Percentiles rank a stretch among this genome's conserved stretches.
Evolutionary conservation across 2,113 vertebrate species (phyloP).

Genomic region (Centropristis striata): DNA sequence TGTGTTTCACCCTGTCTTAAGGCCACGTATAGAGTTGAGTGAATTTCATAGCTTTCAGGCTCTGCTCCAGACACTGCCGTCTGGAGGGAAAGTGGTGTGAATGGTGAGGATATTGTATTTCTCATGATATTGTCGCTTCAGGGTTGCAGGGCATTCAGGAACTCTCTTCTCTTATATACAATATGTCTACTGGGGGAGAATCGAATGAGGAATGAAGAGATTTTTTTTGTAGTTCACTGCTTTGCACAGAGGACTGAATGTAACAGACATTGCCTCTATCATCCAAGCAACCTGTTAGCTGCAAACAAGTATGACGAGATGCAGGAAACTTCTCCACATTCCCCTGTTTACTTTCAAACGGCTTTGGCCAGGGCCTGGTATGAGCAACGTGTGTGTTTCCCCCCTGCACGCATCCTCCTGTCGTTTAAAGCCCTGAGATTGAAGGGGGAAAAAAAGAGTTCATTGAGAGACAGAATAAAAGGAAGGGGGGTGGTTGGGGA

Average conservation of each 20-base stretch:
- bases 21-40: constrained; percentile 42
- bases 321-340: constrained; percentile 37
- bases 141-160: constrained; percentile 30
- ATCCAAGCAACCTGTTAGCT: constrained; percentile 4
- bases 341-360: constrained; percentile 75
- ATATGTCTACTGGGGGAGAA: neutral
- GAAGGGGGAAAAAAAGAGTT: constrained; percentile 70
- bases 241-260: constrained; percentile 15
- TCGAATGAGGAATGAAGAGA: neutral
- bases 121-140: constrained; percentile 46
- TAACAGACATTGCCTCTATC: neutral
- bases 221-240: neutral
- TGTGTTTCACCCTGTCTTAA: constrained; percentile 64
- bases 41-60: constrained; percentile 47
- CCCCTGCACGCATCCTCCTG: constrained; percentile 66
- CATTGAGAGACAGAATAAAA: constrained; percentile 80
- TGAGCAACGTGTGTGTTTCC: constrained; percentile 70
- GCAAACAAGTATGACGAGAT: constrained; percentile 12
- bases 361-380: constrained; percentile 52
- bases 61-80: constrained; percentile 32
- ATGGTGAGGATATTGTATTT: constrained; percentile 48
- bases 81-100: constrained; percentile 31
- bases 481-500: constrained; percentile 53
- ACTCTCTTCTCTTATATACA: neutral
- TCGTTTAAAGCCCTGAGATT: constrained; percentile 72